Conservation (phyloP, 2,113 vertebrate genomes). For the Mola mola region DNA sequence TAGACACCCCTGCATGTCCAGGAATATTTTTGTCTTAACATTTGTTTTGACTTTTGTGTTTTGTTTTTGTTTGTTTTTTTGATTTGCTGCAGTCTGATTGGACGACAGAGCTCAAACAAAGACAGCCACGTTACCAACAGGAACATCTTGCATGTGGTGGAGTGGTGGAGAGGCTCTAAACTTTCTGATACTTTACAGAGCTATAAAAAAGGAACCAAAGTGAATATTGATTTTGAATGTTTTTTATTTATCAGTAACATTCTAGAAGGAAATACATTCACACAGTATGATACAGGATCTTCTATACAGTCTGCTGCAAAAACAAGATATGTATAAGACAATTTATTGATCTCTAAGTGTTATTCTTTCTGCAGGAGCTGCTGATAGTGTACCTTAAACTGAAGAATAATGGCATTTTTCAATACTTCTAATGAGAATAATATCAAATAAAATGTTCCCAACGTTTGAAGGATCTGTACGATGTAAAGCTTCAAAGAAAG, state of each 20-base stretch:
- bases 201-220: conserved; percentile 68
- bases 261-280: conserved; percentile 83
- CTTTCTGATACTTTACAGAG: neutral
- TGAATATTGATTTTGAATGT: conserved; percentile 68
- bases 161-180: conserved; percentile 66
- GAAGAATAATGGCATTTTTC: conserved; percentile 26
- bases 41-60: neutral
- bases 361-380: conserved; percentile 32
- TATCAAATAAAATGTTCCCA: neutral
- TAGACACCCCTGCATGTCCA: too few relatives aligned
- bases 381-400: conserved; percentile 10
- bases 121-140: conserved; percentile 75
- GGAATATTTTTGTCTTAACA: neutral
- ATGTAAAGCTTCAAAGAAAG: neutral
- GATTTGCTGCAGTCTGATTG: neutral
- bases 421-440: conserved; percentile 19
- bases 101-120: neutral
- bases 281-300: conserved; percentile 81
- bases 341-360: conserved; percentile 57
- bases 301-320: conserved; percentile 71
- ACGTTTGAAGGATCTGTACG: neutral
- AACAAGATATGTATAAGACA: conserved; percentile 68
- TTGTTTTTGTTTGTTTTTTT: too few relatives aligned
- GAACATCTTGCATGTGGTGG: conserved; percentile 76
- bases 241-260: conserved; percentile 82